Conservation (phyloP, 2,113 vertebrate genomes). For the Oreochromis spilurus region DNA sequence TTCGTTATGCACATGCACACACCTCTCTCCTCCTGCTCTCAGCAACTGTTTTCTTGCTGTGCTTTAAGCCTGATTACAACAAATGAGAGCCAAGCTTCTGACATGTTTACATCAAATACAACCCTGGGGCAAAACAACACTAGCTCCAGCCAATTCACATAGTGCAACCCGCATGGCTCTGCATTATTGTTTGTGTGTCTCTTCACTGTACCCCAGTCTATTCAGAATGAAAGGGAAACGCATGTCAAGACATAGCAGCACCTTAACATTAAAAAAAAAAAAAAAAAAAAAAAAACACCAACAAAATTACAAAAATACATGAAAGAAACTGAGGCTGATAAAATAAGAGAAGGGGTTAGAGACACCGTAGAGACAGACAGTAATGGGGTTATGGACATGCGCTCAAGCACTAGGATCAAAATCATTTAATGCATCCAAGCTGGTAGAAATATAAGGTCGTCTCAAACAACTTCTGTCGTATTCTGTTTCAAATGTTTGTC, state of each 20-base stretch:
- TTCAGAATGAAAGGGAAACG: background rate
- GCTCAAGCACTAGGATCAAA: constrained; percentile 20
- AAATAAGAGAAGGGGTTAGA: background rate
- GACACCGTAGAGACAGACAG: background rate
- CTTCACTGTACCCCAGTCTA: background rate
- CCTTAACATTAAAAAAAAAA: too few species aligned
- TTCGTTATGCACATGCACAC: background rate
- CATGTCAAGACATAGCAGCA: background rate
- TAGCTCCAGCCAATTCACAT: constrained; percentile 39
- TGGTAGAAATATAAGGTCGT: constrained; percentile 23
- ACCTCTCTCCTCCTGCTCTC: constrained; percentile 4
- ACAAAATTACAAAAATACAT: background rate
- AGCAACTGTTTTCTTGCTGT: constrained; percentile 16
- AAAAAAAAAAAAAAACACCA: background rate
- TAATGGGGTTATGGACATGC: constrained; percentile 16
- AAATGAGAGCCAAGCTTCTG: constrained; percentile 44
- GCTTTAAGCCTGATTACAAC: constrained; percentile 55
- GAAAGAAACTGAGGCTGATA: background rate
- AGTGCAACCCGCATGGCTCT: constrained; percentile 6
- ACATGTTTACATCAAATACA: constrained; percentile 65
- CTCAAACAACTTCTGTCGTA: constrained; percentile 26
- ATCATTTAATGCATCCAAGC: constrained; percentile 27
- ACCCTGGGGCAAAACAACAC: constrained; percentile 46
- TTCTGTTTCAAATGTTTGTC: constrained; percentile 46
- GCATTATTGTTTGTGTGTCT: constrained; percentile 13